These are phyloP conservation scores for Diarsia mendica DNA, from an alignment of 2,888 invertebrate species.

Conservation along the genomic window DNA sequence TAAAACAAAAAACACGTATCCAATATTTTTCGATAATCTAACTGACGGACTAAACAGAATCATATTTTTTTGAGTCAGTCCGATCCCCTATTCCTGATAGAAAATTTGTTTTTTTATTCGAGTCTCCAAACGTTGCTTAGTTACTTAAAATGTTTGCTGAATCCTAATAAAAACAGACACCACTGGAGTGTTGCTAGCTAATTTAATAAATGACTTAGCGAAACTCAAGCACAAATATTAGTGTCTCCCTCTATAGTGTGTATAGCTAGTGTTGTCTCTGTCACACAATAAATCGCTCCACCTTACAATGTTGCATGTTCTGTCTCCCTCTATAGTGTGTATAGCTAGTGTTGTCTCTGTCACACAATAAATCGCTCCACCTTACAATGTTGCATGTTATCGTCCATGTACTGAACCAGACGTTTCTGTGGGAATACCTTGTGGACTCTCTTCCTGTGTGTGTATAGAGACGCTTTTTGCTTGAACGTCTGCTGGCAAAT, in stretches of 20 bases:
- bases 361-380: conserved; percentile 37
- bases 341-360: neutral
- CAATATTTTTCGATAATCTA: no score
- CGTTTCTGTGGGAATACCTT: conserved; percentile 80
- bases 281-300: conserved; percentile 39
- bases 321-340: no score
- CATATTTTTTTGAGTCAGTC: no score
- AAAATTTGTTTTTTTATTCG: no score
- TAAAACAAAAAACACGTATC: no score
- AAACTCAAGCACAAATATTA: neutral
- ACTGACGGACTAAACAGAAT: no score
- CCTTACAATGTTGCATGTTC: conserved; percentile 31
- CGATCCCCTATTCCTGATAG: no score
- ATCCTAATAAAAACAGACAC: no score
- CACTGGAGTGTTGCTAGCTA: neutral
- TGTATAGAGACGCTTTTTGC: conserved; percentile 86
- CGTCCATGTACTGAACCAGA: conserved; percentile 81
- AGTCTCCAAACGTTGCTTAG: no score
- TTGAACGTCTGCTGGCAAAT: conserved; percentile 87
- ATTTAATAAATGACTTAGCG: neutral
- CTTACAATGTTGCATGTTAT: conserved; percentile 35
- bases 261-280: neutral
- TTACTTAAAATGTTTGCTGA: no score
- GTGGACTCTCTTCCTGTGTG: conserved; percentile 84
- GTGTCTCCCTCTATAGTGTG: neutral